Evolutionary conservation across 1,140 invertebrate genomes (phyloP).

Genomic region (Penaeus vannamei): DNA sequence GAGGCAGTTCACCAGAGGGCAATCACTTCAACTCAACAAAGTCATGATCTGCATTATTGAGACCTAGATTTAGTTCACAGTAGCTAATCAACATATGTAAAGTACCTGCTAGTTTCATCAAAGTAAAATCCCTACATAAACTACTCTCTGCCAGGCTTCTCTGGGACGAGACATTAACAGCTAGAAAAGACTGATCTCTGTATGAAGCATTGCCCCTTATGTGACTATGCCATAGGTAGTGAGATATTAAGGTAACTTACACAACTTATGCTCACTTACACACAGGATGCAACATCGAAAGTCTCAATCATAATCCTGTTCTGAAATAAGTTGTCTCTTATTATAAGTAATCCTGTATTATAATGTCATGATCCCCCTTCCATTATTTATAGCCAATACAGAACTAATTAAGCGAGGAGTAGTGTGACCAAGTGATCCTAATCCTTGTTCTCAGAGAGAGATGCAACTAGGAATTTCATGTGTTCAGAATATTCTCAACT

Average conservation of each 20-base stretch:
- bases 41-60: no score
- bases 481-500: background rate
- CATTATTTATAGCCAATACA: slow-evolving; percentile 46
- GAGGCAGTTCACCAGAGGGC: no score
- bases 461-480: slow-evolving; percentile 31
- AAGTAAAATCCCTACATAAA: no score
- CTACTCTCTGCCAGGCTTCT: no score
- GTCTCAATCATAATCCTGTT: slow-evolving; percentile 33
- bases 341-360: slow-evolving; percentile 36
- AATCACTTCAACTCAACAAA: no score
- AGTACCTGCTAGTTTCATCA: no score
- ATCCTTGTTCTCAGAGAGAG: no score
- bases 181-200: no score
- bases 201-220: background rate
- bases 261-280: slow-evolving; percentile 27
- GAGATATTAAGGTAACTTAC: slow-evolving; percentile 29
- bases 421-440: no score
- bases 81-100: no score
- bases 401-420: background rate
- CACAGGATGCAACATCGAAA: slow-evolving; percentile 37
- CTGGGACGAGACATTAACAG: no score
- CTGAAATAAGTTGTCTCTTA: slow-evolving; percentile 23
- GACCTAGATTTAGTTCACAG: no score
- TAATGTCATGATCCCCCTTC: slow-evolving; percentile 31
- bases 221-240: background rate